A percentile compares a stretch with the other conserved stretches of the same genome.
phyloP scores from a whole-genome alignment of 2,113 vertebrate genomes.

The Paramisgurnus dabryanus region DNA sequence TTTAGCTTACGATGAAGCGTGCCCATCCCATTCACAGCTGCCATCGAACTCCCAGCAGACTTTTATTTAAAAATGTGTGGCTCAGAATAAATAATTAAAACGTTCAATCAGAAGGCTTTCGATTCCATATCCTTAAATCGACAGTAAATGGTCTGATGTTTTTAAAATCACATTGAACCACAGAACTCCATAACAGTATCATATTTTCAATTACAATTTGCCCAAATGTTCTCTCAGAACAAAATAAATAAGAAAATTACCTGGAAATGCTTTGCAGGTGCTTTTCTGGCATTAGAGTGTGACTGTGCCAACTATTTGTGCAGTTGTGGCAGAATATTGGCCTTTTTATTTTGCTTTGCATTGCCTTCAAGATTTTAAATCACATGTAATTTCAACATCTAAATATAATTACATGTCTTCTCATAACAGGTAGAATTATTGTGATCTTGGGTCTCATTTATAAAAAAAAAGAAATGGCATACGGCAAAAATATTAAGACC shows the following conservation, averaged over 20 bases:
- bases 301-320: conserved; percentile 50
- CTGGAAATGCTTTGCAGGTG: conserved; percentile 33
- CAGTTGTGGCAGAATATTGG: conserved; percentile 18
- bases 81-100: not conserved
- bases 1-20: conserved; percentile 44
- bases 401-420: conserved; percentile 25
- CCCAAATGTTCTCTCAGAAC: conserved; percentile 2
- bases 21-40: conserved; percentile 41
- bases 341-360: not conserved
- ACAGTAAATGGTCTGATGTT: not conserved
- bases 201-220: conserved; percentile 7
- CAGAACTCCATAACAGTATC: not conserved
- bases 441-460: not conserved
- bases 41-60: conserved; percentile 34
- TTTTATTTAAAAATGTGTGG: conserved; percentile 3
- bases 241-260: conserved; percentile 4
- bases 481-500: too few species aligned
- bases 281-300: conserved; percentile 41
- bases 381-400: conserved; percentile 15
- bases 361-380: conserved; percentile 4
- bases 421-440: not conserved
- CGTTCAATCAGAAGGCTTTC: not conserved
- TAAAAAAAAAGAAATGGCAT: too few species aligned
- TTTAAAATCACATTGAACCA: not conserved
- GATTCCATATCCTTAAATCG: not conserved